Conservation (phyloP, 2,888 invertebrate species). For the Galeruca laticollis region DNA sequence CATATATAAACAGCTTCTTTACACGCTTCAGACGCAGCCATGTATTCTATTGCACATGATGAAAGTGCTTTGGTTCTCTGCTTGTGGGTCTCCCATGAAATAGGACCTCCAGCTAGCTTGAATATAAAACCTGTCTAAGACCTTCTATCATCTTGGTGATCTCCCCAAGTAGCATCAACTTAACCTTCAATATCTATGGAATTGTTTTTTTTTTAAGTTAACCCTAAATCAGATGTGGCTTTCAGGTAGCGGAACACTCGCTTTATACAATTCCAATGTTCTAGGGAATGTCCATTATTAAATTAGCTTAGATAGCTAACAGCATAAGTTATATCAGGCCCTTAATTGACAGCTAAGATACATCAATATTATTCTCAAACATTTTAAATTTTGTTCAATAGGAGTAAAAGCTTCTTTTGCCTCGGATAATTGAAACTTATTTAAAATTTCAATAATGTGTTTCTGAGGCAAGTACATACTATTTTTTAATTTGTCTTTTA, state of each 20-base stretch:
- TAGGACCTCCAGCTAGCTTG: constrained; percentile 46
- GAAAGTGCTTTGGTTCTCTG: constrained; percentile 54
- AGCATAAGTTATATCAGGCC: constrained; percentile 34
- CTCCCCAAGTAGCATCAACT: constrained; percentile 37
- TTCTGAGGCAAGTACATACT: constrained; percentile 41
- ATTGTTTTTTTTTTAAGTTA: neutral
- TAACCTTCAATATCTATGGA: constrained; percentile 9
- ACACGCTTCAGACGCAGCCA: too few relatives aligned
- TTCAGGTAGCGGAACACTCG: constrained; percentile 32
- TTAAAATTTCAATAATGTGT: constrained; percentile 38
- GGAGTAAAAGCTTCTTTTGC: neutral
- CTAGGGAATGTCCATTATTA: constrained; percentile 37
- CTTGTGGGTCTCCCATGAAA: constrained; percentile 55
- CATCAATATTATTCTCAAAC: neutral
- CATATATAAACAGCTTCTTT: too few relatives aligned
- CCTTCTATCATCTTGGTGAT: constrained; percentile 56
- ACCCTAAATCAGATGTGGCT: constrained; percentile 17
- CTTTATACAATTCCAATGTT: constrained; percentile 41
- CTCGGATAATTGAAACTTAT: constrained; percentile 30
- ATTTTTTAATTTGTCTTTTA: constrained; percentile 36
- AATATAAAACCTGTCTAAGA: constrained; percentile 59
- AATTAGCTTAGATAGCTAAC: constrained; percentile 46
- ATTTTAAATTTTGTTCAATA: neutral
- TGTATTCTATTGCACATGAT: too few relatives aligned
- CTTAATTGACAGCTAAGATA: constrained; percentile 27